Percentiles rank a stretch among this genome's conserved stretches.
phyloP scores from a whole-genome alignment of 2,888 invertebrate species.

The Gisinianus flammeolus region DNA sequence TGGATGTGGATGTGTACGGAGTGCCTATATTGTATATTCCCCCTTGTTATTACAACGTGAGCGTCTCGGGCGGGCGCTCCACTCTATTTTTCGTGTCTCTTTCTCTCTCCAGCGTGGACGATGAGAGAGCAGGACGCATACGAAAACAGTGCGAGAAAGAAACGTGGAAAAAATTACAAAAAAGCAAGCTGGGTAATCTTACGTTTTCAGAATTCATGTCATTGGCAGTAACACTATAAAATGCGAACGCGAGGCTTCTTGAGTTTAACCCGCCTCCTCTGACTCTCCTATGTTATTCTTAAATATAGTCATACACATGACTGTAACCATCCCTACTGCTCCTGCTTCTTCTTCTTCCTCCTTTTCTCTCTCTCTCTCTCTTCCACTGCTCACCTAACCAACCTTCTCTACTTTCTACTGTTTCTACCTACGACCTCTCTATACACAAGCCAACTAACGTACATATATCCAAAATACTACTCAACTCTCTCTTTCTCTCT shows the following conservation, averaged over 20 bases:
- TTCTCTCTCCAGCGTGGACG: slow-evolving; percentile 38
- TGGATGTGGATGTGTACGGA: slow-evolving; percentile 6
- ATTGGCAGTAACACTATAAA: slow-evolving; percentile 59
- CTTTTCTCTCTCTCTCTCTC: neutral
- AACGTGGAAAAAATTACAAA: slow-evolving; percentile 58
- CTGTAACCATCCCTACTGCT: slow-evolving; percentile 1
- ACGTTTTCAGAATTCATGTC: slow-evolving; percentile 60
- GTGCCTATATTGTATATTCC: slow-evolving; percentile 19
- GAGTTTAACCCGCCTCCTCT: slow-evolving; percentile 15
- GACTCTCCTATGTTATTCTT: slow-evolving; percentile 11
- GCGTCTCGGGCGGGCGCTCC: slow-evolving; percentile 41
- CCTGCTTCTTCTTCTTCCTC: neutral
- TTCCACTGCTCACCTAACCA: slow-evolving; percentile 34
- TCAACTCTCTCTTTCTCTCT: neutral
- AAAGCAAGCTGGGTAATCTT: slow-evolving; percentile 56
- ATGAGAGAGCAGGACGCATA: slow-evolving; percentile 47
- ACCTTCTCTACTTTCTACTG: slow-evolving; percentile 21
- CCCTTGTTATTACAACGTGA: slow-evolving; percentile 44
- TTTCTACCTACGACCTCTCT: slow-evolving; percentile 30
- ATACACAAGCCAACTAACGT: neutral
- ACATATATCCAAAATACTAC: neutral
- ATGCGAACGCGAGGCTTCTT: slow-evolving; percentile 51
- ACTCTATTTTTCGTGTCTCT: slow-evolving; percentile 41
- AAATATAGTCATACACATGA: slow-evolving; percentile 31
- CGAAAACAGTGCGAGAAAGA: slow-evolving; percentile 50